These are phyloP conservation scores for Andricus quercusramuli DNA, from an alignment of 2,888 invertebrate genomes.

Conservation along the genomic window DNA sequence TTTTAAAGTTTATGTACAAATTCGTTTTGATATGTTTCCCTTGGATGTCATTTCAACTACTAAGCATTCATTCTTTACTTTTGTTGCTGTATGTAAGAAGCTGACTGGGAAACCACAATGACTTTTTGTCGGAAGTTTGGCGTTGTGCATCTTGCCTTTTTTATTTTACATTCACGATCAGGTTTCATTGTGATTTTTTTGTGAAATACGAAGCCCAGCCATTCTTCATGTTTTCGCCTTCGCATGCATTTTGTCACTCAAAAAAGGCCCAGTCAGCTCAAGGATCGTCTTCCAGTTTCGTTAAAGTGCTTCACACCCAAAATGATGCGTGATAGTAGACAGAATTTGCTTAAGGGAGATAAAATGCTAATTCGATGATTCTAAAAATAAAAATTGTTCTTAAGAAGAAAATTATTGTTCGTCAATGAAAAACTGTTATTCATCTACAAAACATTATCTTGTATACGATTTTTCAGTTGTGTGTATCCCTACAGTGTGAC, in stretches of 20 bases:
- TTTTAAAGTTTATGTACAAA: neutral
- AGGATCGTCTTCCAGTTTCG: constrained; percentile 16
- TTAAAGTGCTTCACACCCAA: neutral
- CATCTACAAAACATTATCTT: neutral
- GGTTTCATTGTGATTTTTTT: constrained; percentile 18
- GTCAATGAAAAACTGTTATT: no score
- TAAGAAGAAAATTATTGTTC: no score
- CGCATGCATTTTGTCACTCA: neutral
- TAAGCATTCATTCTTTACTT: neutral
- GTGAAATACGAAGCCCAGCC: neutral
- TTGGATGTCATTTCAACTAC: neutral
- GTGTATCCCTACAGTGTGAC: neutral
- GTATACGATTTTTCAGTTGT: neutral
- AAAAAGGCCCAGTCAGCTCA: neutral
- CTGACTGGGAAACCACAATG: constrained; percentile 1
- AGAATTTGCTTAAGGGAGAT: neutral
- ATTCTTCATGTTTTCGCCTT: neutral
- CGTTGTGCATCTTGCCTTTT: constrained; percentile 7
- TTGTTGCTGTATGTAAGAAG: neutral
- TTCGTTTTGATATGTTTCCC: neutral
- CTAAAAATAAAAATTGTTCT: neutral
- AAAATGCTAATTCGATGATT: neutral
- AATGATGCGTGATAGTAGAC: neutral
- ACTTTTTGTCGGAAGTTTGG: constrained; percentile 27
- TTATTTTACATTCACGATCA: constrained; percentile 19